phyloP scores from a whole-genome alignment of 2,888 invertebrate genomes.

The Junonia oenone region DNA sequence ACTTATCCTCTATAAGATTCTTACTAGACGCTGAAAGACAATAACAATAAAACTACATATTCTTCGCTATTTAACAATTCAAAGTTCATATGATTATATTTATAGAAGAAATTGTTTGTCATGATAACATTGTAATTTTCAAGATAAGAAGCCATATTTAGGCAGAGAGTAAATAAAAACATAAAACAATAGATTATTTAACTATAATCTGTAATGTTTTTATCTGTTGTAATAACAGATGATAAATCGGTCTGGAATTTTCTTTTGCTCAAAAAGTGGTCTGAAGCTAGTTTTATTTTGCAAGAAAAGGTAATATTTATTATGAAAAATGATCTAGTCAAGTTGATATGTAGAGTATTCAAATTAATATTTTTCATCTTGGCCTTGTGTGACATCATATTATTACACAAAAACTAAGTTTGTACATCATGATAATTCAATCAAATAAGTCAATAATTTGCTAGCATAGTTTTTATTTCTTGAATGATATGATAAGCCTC shows the following conservation, averaged over 20 bases:
- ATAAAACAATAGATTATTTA: background rate
- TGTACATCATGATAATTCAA: no score
- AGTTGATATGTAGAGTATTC: no score
- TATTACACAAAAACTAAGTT: no score
- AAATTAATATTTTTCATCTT: no score
- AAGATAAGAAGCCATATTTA: background rate
- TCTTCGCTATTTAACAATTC: background rate
- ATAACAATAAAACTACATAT: background rate
- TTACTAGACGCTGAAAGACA: background rate
- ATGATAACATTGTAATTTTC: background rate
- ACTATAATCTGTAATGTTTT: background rate
- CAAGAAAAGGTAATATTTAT: no score
- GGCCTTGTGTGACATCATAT: no score
- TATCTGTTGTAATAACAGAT: background rate
- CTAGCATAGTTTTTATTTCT: no score
- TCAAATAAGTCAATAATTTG: no score
- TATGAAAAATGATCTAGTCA: no score
- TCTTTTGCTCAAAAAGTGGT: no score
- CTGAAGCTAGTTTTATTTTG: no score
- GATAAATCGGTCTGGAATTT: no score
- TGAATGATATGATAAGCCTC: background rate
- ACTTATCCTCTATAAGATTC: background rate
- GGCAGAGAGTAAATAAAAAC: background rate
- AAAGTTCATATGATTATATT: background rate
- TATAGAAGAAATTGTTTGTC: background rate